Conservation (phyloP, 2,113 vertebrate species). For the Ginglymostoma cirratum region DNA sequence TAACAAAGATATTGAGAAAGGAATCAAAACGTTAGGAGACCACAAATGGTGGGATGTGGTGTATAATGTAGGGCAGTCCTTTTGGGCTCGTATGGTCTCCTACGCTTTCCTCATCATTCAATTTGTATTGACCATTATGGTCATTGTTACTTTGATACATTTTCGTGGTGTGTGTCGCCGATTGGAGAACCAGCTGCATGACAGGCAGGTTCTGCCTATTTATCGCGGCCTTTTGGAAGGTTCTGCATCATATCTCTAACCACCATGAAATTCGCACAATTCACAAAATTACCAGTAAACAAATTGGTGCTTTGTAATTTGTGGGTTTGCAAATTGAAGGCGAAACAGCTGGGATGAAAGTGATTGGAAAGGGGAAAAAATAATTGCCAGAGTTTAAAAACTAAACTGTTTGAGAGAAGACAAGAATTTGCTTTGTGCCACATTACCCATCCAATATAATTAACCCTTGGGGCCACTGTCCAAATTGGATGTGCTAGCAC, state of each 20-base stretch:
- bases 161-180: background rate
- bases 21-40: background rate
- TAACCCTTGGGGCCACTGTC: background rate
- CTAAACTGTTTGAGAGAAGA: background rate
- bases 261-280: background rate
- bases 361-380: background rate
- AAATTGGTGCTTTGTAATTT: background rate
- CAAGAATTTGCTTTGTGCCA: background rate
- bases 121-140: background rate
- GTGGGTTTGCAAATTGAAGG: background rate
- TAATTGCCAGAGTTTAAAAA: background rate
- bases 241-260: background rate
- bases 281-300: background rate
- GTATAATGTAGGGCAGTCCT: background rate
- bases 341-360: background rate
- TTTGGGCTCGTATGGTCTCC: background rate
- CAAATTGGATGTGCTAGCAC: background rate
- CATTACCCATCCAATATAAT: background rate
- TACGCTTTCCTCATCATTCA: background rate
- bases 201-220: background rate
- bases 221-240: background rate
- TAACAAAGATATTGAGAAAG: background rate
- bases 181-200: background rate
- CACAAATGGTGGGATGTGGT: background rate
- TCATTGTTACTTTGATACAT: background rate